phyloP scores from a whole-genome alignment of 2,113 vertebrate species.

The Propithecus coquereli region DNA sequence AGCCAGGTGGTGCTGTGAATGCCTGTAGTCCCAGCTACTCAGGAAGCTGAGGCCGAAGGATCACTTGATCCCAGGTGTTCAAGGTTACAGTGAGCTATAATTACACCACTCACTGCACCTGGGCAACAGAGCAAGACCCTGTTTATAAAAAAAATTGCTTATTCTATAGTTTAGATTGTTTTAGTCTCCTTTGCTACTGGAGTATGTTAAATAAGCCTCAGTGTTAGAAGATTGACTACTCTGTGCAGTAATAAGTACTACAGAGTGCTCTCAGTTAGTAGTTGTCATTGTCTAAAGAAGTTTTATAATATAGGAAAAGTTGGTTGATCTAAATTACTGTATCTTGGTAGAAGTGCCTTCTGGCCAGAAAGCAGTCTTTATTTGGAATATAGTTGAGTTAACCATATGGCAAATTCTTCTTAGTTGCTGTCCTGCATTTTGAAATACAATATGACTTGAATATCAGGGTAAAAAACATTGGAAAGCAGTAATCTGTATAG shows the following conservation, averaged over 20 bases:
- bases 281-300: constrained; percentile 10
- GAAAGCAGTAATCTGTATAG: neutral
- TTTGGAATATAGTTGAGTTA: constrained; percentile 44
- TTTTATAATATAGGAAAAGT: constrained; percentile 17
- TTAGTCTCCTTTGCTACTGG: neutral
- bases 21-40: too few species aligned
- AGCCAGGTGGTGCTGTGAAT: too few species aligned
- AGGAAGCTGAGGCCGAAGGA: too few species aligned
- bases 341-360: constrained; percentile 36
- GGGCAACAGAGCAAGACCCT: too few species aligned
- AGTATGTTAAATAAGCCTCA: constrained; percentile 13
- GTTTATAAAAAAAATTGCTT: neutral
- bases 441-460: constrained; percentile 15
- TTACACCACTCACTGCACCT: too few species aligned
- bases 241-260: constrained; percentile 18
- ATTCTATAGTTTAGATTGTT: neutral
- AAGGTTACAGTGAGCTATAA: too few species aligned
- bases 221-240: constrained; percentile 37
- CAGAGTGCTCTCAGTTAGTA: neutral
- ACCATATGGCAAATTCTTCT: constrained; percentile 19
- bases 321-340: constrained; percentile 17
- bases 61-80: too few species aligned
- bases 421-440: constrained; percentile 26
- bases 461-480: neutral
- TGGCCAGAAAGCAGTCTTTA: constrained; percentile 35